Evolutionary conservation across 1,140 invertebrate species (phyloP), one percentile per base, ranked within the genome.

Genomic region (Microplitis mediator): DNA sequence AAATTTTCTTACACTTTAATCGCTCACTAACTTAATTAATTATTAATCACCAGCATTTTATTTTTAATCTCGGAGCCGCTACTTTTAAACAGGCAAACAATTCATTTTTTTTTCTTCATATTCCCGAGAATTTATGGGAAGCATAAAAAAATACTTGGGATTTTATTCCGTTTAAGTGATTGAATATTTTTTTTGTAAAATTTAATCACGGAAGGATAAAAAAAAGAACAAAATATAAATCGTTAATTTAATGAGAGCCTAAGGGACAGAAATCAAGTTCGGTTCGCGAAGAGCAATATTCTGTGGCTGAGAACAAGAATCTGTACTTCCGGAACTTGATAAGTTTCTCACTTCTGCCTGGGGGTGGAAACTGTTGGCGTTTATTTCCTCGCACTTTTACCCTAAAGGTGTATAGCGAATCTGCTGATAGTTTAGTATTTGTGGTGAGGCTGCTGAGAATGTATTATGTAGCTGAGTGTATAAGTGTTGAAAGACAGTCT

Each of bases 181-280:
- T 23, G 23, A 2, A 23, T 23, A 23, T 23, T 23, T 23, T 23
- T 23, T 23, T 23, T 23, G 0, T 23, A 23, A 23, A 23, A 23
- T 23, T 23, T 23, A 23, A 23, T 23, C 23, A 23, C 2, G 1
- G 58, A 39, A 39, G 36, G 23, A 16, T 23, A 51, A n/a, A 61
- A 50, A 45, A 39, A 51, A 39, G 0, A 23, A 23, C 2, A 23
- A 23, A 23, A 23, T 23, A 2, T 23, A 23, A 23, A 23, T 23
- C 23, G 60, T 71, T 71, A 64, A 71, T 71, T 58, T 32, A 51
- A 35, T 62, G 45, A 60, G 5, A 14, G 32, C 32, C 23, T n/a
- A 9, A 45, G 45, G 60, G 50, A 64, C 60, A 64, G 34, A 34
- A 71, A 71, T 64, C 31, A 71, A 71, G 45, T 71, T 64, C 63